Evolutionary conservation across 2,888 invertebrate genomes (phyloP), one percentile per base, ranked within the genome.

Genomic region (Allophyes oxyacanthae): DNA sequence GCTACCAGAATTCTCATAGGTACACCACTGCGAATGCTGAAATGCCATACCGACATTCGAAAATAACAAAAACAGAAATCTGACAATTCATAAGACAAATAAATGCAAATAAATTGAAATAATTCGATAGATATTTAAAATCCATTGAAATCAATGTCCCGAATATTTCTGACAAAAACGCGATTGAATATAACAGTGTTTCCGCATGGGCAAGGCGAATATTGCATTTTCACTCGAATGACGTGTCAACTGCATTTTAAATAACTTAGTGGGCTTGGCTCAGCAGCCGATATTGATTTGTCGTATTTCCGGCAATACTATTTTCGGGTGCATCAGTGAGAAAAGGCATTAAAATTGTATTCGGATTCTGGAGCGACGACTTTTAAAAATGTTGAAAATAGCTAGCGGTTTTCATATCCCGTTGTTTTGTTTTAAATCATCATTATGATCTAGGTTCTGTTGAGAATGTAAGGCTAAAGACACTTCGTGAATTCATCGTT

Each of bases 191-290:
- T 89, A 89, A 87, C 86, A 79, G 75, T 82, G 84, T 88, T 90
- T 90, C 87, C 87, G 84, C 84, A 81, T 87, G 89, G 83, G 81
- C 83, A 87, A 88, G 85, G 88, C 85, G 91, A 88, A 91, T 91
- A 91, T 91, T 92, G 89, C 87, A 91, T 92, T 91, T 90, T 85
- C 88, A 78, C 86, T 84, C 77, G 86, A 84, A 89, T 91, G 91
- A 91, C 84, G 87, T 90, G 91, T 89, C 90, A 91, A 90, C 89
- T 91, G 90, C 88, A 91, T 92, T 90, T 91, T 92, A 92, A 92
- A 92, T 91, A 92, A 91, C 87, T 91, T 89, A 90, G 90, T 79
- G 77, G 78, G 77, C 77, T 75, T 79, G 73, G 75, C 73, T 78
- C 76, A 73, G 74, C 69, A 75, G 75, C 68, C 76, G 59, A 76